phyloP scores from a whole-genome alignment of 2,797 vertebrate species.

The Danio tinwini region DNA sequence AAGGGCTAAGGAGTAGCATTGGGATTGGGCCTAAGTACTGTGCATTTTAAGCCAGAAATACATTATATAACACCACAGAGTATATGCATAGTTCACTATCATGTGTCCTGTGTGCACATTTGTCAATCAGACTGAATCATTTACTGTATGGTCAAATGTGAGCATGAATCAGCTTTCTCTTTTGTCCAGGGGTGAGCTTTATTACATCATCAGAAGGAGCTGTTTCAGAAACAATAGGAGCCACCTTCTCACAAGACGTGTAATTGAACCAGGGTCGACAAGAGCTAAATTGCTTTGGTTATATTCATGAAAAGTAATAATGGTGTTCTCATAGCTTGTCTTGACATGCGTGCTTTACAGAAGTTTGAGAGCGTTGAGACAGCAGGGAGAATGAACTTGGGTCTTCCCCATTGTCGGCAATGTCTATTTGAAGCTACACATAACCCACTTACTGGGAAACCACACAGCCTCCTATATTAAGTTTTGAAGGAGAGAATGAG shows the following conservation, averaged over 20 bases:
- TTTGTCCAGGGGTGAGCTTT: background rate
- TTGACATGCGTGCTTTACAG: conserved; percentile 25
- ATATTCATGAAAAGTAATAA: conserved; percentile 30
- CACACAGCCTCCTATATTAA: conserved; percentile 57
- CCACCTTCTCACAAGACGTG: conserved; percentile 18
- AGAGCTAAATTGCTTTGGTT: conserved; percentile 33
- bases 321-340: conserved; percentile 33
- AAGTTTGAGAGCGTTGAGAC: conserved; percentile 51
- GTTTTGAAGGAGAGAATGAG: conserved; percentile 43
- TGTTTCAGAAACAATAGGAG: conserved; percentile 32
- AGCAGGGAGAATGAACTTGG: conserved; percentile 72
- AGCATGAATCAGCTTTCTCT: background rate
- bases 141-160: background rate
- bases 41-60: background rate
- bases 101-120: conserved; percentile 7
- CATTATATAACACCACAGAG: background rate
- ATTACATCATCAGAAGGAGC: conserved; percentile 6
- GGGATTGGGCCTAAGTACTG: too few species aligned
- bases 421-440: conserved; percentile 81
- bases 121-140: background rate
- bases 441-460: conserved; percentile 76
- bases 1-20: too few species aligned
- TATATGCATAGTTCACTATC: background rate
- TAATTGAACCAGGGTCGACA: conserved; percentile 7
- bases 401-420: conserved; percentile 74